Evolutionary conservation across 1,140 invertebrate genomes (phyloP).

Genomic region (Pollicipes pollicipes): DNA sequence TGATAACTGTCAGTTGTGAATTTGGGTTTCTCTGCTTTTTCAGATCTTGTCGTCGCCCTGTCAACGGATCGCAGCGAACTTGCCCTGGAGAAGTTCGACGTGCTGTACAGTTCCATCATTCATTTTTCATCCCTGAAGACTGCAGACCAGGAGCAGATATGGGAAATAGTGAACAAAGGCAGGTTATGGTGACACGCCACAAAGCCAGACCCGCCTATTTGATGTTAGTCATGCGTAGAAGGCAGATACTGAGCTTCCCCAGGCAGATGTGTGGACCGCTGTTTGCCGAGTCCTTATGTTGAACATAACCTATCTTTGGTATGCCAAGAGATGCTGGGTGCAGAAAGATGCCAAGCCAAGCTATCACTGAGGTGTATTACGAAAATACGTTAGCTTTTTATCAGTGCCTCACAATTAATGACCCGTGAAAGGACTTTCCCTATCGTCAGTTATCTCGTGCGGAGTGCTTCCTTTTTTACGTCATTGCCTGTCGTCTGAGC

Average conservation of each 20-base stretch:
- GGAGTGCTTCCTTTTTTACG: conserved; percentile 10
- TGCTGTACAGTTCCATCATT: neutral
- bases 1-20: neutral
- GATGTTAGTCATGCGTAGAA: neutral
- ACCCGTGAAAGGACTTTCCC: neutral
- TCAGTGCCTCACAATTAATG: neutral
- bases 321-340: neutral
- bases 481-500: conserved; percentile 18
- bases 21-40: neutral
- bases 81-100: neutral
- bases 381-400: neutral
- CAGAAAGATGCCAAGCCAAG: neutral
- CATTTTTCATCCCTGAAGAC: neutral
- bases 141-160: neutral
- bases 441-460: conserved; percentile 6
- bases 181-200: neutral
- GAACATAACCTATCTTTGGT: neutral
- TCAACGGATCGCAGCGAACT: neutral
- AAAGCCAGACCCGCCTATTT: neutral
- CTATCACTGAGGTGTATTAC: neutral
- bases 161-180: neutral
- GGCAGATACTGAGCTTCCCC: neutral
- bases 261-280: too few relatives aligned
- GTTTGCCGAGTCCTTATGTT: neutral
- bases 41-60: neutral